Percentiles rank a stretch among this genome's conserved stretches.
Conservation (phyloP, 1,140 invertebrate species). For the Drosophila lowei region DNA sequence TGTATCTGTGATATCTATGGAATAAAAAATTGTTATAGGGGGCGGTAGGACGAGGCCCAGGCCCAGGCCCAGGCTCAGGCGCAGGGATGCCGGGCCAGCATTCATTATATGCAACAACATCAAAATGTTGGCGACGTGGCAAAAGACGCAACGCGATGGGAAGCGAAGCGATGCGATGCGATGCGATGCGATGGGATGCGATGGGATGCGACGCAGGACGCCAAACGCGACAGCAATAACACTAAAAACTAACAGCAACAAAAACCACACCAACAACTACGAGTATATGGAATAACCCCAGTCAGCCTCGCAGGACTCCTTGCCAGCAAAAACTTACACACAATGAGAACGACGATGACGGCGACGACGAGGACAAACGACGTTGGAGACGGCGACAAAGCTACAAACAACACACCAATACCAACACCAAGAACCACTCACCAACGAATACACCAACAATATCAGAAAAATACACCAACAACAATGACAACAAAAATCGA, state of each 20-base stretch:
- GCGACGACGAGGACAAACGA: constrained; percentile 22
- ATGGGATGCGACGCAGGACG: constrained; percentile 42
- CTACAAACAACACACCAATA: constrained; percentile 25
- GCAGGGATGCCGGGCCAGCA: constrained; percentile 24
- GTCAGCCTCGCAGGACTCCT: constrained; percentile 40
- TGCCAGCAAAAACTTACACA: constrained; percentile 34
- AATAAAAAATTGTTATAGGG: constrained; percentile 64
- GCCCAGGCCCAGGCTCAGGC: too few species aligned
- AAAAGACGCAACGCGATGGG: constrained; percentile 56
- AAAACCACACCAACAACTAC: constrained; percentile 21
- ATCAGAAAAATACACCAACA: constrained; percentile 1
- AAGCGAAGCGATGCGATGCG: constrained; percentile 43
- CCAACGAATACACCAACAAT: not conserved
- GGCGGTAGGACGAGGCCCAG: constrained; percentile 29
- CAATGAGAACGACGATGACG: not conserved
- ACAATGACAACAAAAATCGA: constrained; percentile 43
- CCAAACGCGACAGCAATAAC: constrained; percentile 64
- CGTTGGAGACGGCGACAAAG: not conserved
- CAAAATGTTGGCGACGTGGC: constrained; percentile 74
- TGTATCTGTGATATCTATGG: constrained; percentile 42
- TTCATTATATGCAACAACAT: constrained; percentile 79
- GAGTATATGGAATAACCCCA: constrained; percentile 6
- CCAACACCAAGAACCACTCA: not conserved
- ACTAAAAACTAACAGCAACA: constrained; percentile 66
- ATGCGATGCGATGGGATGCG: constrained; percentile 48